These are phyloP conservation scores for Peromyscus polionotus DNA, from an alignment of 2,113 vertebrate genomes.

Conservation along the genomic window DNA sequence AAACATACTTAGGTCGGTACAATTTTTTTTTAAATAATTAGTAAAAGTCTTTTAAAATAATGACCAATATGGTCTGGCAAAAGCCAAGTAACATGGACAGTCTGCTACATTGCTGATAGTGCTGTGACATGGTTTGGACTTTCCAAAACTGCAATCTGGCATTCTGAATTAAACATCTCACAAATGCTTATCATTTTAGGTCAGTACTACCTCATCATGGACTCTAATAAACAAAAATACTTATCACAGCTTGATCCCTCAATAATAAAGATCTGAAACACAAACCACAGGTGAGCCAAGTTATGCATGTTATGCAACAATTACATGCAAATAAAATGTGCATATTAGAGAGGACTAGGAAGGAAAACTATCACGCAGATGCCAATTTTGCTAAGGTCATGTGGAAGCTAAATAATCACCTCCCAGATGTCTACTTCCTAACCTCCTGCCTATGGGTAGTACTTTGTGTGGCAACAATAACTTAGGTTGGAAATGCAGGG, in stretches of 20 bases:
- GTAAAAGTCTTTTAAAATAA: slow-evolving; percentile 9
- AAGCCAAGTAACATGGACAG: neutral
- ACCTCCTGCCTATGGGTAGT: neutral
- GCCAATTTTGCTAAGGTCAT: neutral
- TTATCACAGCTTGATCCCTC: slow-evolving; percentile 24
- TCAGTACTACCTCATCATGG: neutral
- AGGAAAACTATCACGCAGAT: slow-evolving; percentile 13
- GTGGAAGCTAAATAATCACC: neutral
- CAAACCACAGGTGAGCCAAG: slow-evolving; percentile 10
- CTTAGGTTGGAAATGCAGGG: neutral
- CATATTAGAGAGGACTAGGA: slow-evolving; percentile 8
- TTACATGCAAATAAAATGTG: slow-evolving; percentile 50
- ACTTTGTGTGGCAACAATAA: neutral
- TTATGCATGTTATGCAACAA: neutral
- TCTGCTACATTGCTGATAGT: neutral
- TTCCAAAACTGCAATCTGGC: slow-evolving; percentile 59
- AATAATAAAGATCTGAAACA: slow-evolving; percentile 58
- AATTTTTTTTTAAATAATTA: slow-evolving; percentile 43
- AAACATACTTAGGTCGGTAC: slow-evolving; percentile 50
- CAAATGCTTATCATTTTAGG: slow-evolving; percentile 45
- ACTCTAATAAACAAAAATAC: slow-evolving; percentile 49
- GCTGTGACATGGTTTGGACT: slow-evolving; percentile 14
- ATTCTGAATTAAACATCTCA: slow-evolving; percentile 44
- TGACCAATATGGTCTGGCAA: neutral
- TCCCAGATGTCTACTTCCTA: neutral